Evolutionary conservation across 2,888 invertebrate genomes (phyloP), one percentile per base, ranked within the genome.

Genomic region (Anagyrus pseudococci): DNA sequence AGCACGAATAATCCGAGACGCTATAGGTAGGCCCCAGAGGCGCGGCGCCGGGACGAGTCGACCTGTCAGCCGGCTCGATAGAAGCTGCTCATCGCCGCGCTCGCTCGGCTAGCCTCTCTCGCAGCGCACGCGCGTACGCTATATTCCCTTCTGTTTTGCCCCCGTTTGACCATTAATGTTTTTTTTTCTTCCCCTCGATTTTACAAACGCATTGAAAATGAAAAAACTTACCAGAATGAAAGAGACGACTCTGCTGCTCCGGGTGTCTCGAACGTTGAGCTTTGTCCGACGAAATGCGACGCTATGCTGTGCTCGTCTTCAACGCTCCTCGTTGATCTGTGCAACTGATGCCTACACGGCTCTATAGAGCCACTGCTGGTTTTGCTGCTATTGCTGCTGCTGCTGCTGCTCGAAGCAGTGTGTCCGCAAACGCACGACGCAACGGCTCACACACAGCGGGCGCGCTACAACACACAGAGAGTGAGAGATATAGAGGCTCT

Each of bases 61-160:
- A 60, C 53, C 59, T 60, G 60, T 60, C 60, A 62, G 55, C 62
- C 62, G 62, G 56, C 62, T 52, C 33, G 33, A 37, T n/a, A 37
- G 33, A 37, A 13, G 33, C 2, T 37, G 4, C 3, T 37, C 33
- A 10, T 37, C 33, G 33, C 15, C 15, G 33, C 15, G 20, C 20
- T 46, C 46, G 46, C n/a, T n/a, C 33, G 33, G 33, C 33, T 37
- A 10, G 33, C 13, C 33, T 37, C 29, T 29, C 29, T 37, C 33
- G 33, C 2, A 2, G 10, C 15, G 33, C 33, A 10, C 2, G 33
- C 15, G 15, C 29, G 33, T 37, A 37, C 8, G 15, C 33, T n/a
- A n/a, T n/a, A n/a, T n/a, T n/a, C n/a, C n/a, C n/a, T n/a, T n/a
- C n/a, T n/a, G n/a, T n/a, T n/a, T n/a, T n/a, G n/a, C n/a, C n/a